phyloP scores from a whole-genome alignment of 2,797 vertebrate genomes.

The Rhadinocentrus ornatus region DNA sequence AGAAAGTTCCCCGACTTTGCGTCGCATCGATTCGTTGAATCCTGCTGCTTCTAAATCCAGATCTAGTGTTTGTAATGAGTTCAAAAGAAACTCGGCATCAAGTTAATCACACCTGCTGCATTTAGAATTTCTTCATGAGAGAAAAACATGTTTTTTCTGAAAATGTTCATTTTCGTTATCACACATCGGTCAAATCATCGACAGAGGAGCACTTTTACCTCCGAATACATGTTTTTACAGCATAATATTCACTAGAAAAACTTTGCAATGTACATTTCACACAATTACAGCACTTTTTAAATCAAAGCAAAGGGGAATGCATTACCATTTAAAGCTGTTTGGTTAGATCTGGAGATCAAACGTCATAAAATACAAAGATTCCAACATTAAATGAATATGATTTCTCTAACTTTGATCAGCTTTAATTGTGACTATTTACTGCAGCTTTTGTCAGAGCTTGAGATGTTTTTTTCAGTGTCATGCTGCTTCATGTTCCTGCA shows the following conservation, averaged over 20 bases:
- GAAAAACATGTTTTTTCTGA: not conserved
- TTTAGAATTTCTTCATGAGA: not conserved
- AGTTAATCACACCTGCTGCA: not conserved
- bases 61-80: not conserved
- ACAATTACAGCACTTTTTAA: not conserved
- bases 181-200: too few relatives aligned
- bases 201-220: too few relatives aligned
- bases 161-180: not conserved
- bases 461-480: too few relatives aligned
- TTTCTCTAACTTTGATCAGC: too few relatives aligned
- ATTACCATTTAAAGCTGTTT: too few relatives aligned
- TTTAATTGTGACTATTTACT: too few relatives aligned
- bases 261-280: not conserved
- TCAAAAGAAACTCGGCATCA: not conserved
- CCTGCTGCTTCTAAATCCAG: not conserved
- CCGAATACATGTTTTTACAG: too few relatives aligned
- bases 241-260: not conserved
- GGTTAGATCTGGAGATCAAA: too few relatives aligned
- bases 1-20: not conserved
- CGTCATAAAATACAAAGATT: too few relatives aligned
- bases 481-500: too few relatives aligned
- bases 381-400: too few relatives aligned
- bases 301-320: not conserved
- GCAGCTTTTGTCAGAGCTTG: too few relatives aligned
- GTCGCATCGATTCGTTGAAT: not conserved